Percentiles rank a stretch among this genome's conserved stretches.
Evolutionary conservation across 2,797 vertebrate genomes (phyloP).

Genomic region (Tokudaia muenninki): DNA sequence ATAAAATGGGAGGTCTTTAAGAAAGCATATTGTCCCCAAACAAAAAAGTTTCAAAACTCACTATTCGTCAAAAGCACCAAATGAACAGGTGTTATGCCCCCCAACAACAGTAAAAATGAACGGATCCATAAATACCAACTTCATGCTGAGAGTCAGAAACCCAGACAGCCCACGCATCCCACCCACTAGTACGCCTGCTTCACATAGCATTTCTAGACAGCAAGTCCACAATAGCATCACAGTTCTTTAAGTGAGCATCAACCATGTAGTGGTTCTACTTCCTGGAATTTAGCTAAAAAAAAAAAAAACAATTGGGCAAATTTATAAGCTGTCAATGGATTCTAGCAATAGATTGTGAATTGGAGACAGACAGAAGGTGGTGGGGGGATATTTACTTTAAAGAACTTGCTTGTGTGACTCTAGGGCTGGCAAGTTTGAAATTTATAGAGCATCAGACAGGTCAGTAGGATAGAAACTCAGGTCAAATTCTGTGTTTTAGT

Average conservation of each 20-base stretch:
- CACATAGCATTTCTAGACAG: slow-evolving; percentile 10
- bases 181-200: not conserved
- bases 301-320: not conserved
- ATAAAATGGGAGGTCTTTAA: not conserved
- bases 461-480: not conserved
- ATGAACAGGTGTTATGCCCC: not conserved
- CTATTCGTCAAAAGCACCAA: not conserved
- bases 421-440: not conserved
- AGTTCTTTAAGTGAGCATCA: not conserved
- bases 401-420: not conserved
- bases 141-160: not conserved
- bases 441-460: not conserved
- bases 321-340: not conserved
- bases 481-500: not conserved
- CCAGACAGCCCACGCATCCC: not conserved
- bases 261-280: not conserved
- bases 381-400: not conserved
- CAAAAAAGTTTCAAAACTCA: not conserved
- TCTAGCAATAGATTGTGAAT: not conserved
- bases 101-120: not conserved
- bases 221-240: not conserved
- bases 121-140: not conserved
- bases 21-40: not conserved
- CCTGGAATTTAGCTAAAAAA: not conserved
- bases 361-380: not conserved